Evolutionary conservation across 2,113 vertebrate species (phyloP).

Genomic region (Engraulis encrasicolus): DNA sequence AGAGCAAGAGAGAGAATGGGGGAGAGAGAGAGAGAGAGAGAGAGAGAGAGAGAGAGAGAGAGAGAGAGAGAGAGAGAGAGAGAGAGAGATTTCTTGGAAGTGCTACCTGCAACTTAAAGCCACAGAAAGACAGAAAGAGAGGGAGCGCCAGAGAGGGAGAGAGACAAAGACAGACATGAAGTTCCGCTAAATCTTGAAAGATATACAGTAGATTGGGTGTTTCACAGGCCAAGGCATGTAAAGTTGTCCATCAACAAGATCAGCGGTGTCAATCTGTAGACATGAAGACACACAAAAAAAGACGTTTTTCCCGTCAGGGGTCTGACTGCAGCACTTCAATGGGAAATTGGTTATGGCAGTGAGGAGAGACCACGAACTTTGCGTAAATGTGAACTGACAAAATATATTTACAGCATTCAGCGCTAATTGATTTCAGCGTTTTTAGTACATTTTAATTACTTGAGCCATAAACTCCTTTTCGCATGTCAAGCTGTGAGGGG

Average conservation of each 20-base stretch:
- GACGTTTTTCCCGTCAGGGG: background rate
- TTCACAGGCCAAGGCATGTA: conserved; percentile 17
- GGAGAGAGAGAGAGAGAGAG: too few species aligned
- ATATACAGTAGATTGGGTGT: background rate
- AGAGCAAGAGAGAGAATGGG: too few species aligned
- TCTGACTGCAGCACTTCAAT: background rate
- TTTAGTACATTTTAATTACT: background rate
- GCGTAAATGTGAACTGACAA: background rate
- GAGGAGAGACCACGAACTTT: background rate
- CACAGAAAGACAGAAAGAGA: too few species aligned
- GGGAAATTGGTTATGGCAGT: background rate
- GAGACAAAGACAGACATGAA: too few species aligned
- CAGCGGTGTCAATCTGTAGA: background rate
- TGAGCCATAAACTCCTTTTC: background rate
- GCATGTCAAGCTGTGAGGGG: background rate
- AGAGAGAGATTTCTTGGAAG: too few species aligned
- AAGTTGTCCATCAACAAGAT: background rate
- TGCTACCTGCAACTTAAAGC: too few species aligned
- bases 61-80: too few species aligned
- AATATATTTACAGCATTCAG: background rate
- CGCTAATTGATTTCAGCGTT: background rate
- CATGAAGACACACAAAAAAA: background rate
- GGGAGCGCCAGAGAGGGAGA: too few species aligned
- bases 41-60: too few species aligned
- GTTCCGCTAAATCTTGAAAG: background rate